Base-by-base conservation (phyloP, 2,113 vertebrate species). In the Nerophis lumbriciformis region DNA sequence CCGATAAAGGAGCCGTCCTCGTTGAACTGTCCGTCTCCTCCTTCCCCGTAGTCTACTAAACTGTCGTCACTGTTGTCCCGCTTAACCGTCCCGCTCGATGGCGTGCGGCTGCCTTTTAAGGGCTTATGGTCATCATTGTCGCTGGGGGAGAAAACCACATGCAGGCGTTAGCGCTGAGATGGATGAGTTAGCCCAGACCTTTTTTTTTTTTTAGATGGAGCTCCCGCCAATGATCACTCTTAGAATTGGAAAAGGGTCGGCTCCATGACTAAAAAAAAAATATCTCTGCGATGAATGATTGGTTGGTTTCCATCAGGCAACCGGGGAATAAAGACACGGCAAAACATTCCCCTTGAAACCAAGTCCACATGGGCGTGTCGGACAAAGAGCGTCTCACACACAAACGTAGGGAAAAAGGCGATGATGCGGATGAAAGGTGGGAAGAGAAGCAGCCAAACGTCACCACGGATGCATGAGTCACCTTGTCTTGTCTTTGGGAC, bases 1-100 rank as follows among this genome's bases (percentile, higher is more conserved):
- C 97, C 97, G 73, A 99, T 99, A 90, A 99, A 99, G 28, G 97
- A 98, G 80, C 97, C 97, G 67, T 99, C 97, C 87, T 99, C 96
- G 86, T 98, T 99, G 93, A 99, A 99, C 83, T 98, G 96, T 69
- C 94, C 94, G 42, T 99, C 97, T 79, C 95, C 97, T 59, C 94
- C 95, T 87, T 98, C 96, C 70, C 94, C 94, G 91, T 98, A 99
- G 92, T 99, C 95, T 88, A 98, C 97, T 90, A 99, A 93, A 90
- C 97, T 99, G 87, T 97, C 96, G 73, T 98, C 97, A 72, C 97
- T 99, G 78, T 95, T 93, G 77, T 94, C 95, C 70, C 97, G 92
- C 92, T 95, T 96, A 90, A 98, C 94, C 80, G 95, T 98, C 78
- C 94, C 94, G 78, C 94, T 94, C 81, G 97, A 98, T 61, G 95